phyloP scores from a whole-genome alignment of 2,113 vertebrate species.

The Neotoma lepida region DNA sequence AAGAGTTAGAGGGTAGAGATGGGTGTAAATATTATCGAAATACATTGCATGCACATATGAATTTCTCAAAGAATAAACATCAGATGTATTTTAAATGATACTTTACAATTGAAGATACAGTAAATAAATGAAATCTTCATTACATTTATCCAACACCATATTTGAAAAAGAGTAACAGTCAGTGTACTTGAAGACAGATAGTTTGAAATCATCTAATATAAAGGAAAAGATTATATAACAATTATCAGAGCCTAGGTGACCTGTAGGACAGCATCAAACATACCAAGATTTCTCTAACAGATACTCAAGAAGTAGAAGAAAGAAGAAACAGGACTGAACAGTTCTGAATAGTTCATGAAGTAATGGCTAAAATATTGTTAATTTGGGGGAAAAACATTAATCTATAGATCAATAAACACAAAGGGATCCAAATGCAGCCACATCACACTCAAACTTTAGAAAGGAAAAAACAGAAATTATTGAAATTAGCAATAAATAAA shows the following conservation, averaged over 20 bases:
- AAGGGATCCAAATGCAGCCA: neutral
- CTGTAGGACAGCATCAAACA: neutral
- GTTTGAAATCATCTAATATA: neutral
- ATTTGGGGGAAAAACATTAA: neutral
- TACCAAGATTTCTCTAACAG: neutral
- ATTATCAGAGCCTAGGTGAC: neutral
- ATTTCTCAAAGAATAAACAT: neutral
- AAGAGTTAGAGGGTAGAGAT: neutral
- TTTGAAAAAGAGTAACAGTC: neutral
- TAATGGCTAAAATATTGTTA: neutral
- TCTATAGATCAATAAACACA: neutral
- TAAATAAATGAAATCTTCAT: neutral
- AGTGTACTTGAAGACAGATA: neutral
- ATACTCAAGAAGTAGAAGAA: neutral
- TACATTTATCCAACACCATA: neutral
- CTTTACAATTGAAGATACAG: neutral
- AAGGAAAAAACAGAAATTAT: neutral
- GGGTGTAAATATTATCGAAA: neutral
- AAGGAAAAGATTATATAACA: neutral
- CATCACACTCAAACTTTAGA: neutral
- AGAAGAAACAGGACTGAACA: neutral
- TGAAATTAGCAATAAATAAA: neutral
- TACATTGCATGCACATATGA: neutral
- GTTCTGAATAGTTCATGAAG: neutral
- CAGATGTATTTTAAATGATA: neutral